Evolutionary conservation across 1,140 invertebrate species (phyloP), one percentile per base, ranked within the genome.

Genomic region (Drosophila persimilis): DNA sequence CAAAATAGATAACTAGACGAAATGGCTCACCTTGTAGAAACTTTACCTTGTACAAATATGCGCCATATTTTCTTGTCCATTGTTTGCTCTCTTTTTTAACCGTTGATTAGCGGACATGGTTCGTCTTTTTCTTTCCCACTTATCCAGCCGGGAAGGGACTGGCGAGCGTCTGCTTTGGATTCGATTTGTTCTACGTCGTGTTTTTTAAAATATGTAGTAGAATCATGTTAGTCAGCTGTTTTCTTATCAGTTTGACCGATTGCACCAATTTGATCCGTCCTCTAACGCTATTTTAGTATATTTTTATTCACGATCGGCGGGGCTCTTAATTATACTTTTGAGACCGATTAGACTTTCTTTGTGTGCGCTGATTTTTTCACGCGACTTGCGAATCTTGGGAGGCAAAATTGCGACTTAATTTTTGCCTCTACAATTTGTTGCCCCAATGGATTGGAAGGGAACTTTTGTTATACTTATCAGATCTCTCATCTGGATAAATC

Each of bases 1-100:
- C 35, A 39, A 39, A 39, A 39, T 13, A 13, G 35, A 39, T 39
- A 39, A 39, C 11, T 39, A 39, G 35, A 39, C 35, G 31, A 31
- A 3, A 31, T 3, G 0, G 11, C 35, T 39, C 35, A 39, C 35
- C 35, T 39, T 39, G 35, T 13, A 39, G 35, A 6, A 44, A 41
- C 46, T 20, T 67, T 44, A 59, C 64, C 45, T 39, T 39, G 35
- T 4, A 13, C 13, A 35, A 29, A 55, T 60, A 51, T 69, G 62
- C 76, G 81, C 81, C 81, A 85, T 88, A 77, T 75, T 88, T 73
- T 76, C 76, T 70, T 85, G 54, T 46, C 73, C 62, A 58, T 79
- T 78, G 70, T 72, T 84, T 84, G 71, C 47, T 53, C 46, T 53
- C 22, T 8, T n/a, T 59, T 61, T 66, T 84, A 70, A 67, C 65